Percentiles rank a stretch among this genome's conserved stretches.
These are phyloP conservation scores for Crocodylus rhombifer DNA, from an alignment of 2,797 vertebrate genomes.

Conservation along the genomic window DNA sequence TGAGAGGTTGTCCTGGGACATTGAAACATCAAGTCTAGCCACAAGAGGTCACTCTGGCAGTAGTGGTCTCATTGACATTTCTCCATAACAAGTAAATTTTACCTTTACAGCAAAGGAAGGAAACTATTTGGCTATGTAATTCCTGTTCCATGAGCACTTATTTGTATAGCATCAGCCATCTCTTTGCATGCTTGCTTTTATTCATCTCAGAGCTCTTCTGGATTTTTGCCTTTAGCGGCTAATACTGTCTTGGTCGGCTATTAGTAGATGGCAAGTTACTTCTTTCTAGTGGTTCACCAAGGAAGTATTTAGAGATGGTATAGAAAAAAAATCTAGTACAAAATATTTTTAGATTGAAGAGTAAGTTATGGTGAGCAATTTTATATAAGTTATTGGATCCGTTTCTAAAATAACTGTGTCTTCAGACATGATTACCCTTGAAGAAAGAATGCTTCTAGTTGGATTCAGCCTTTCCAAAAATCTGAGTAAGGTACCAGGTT, in stretches of 20 bases:
- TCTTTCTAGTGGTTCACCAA: not conserved
- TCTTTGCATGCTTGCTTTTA: not conserved
- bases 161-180: not conserved
- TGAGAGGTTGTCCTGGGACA: not conserved
- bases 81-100: not conserved
- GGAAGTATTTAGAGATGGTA: not conserved
- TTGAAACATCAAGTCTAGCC: not conserved
- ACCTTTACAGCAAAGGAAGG: not conserved
- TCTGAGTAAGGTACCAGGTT: not conserved
- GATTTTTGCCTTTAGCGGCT: not conserved
- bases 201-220: not conserved
- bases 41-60: not conserved
- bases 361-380: not conserved
- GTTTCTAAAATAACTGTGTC: not conserved
- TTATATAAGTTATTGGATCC: not conserved
- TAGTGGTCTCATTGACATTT: not conserved
- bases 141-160: not conserved
- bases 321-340: not conserved
- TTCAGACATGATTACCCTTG: conserved; percentile 19
- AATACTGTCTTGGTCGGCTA: not conserved
- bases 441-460: conserved; percentile 4
- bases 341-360: conserved; percentile 21
- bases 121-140: not conserved
- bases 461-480: not conserved
- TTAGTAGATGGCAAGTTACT: not conserved